A percentile compares a stretch with the other conserved stretches of the same genome.
These are phyloP conservation scores for Apolygus lucorum DNA, from an alignment of 1,140 invertebrate species.

Conservation along the genomic window DNA sequence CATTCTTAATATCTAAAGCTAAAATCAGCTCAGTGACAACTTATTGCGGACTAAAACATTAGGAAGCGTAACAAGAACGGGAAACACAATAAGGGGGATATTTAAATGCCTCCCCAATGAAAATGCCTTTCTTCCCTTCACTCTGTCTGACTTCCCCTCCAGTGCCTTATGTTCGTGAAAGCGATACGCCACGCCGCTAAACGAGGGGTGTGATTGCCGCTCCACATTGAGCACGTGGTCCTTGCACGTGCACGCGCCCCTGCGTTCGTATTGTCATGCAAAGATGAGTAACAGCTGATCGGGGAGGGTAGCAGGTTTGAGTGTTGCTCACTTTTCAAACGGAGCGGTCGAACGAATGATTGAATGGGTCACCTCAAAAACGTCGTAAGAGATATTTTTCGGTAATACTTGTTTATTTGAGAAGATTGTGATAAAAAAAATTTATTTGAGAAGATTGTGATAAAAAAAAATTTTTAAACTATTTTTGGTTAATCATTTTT, in stretches of 20 bases:
- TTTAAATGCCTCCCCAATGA: neutral
- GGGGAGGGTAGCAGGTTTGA: neutral
- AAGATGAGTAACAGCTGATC: neutral
- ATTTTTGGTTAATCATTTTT: too few relatives aligned
- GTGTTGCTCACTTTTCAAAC: too few relatives aligned
- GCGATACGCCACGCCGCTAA: neutral
- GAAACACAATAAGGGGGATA: neutral
- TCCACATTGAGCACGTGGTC: neutral
- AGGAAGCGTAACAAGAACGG: neutral
- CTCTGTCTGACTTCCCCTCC: neutral
- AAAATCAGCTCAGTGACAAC: too few relatives aligned
- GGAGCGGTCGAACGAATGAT: too few relatives aligned
- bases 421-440: too few relatives aligned
- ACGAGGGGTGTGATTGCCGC: neutral
- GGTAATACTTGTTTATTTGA: too few relatives aligned
- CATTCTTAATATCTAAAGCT: too few relatives aligned
- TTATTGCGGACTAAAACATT: too few relatives aligned
- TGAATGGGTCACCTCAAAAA: too few relatives aligned
- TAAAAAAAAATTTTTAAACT: too few relatives aligned
- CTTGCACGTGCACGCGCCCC: neutral
- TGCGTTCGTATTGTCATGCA: neutral
- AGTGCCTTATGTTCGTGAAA: neutral
- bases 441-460: too few relatives aligned
- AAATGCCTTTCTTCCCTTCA: neutral
- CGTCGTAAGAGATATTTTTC: too few relatives aligned